phyloP scores from a whole-genome alignment of 2,113 vertebrate genomes.

The Nycticryphes semicollaris region DNA sequence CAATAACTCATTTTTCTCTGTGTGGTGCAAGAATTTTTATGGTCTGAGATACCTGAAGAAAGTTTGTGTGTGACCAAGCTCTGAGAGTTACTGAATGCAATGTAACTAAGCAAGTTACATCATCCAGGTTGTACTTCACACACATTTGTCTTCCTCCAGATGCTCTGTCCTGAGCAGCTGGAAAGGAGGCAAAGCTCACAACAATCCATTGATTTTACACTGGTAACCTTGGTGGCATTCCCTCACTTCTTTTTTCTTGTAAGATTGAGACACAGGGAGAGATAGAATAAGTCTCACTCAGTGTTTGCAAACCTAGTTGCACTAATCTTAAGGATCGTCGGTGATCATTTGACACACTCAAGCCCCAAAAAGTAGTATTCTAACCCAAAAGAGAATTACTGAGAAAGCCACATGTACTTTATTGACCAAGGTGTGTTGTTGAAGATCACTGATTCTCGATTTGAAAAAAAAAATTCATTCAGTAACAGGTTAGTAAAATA shows the following conservation, averaged over 20 bases:
- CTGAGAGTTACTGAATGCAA: background rate
- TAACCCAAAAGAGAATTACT: background rate
- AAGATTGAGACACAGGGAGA: background rate
- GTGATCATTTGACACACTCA: background rate
- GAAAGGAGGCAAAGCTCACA: background rate
- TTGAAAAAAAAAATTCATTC: no score
- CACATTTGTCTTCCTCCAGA: background rate
- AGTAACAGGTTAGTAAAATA: background rate
- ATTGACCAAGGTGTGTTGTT: background rate
- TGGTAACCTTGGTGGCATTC: background rate
- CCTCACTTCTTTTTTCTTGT: background rate
- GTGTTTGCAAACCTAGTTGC: background rate
- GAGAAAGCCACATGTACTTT: background rate
- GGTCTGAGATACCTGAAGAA: background rate
- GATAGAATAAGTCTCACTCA: background rate
- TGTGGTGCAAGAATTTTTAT: background rate
- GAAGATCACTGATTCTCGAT: no score
- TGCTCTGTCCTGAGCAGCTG: background rate
- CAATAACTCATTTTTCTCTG: background rate
- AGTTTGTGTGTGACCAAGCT: background rate
- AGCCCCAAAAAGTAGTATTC: background rate
- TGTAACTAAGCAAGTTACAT: background rate
- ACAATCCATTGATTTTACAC: background rate
- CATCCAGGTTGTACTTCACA: background rate
- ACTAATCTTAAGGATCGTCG: background rate